These are phyloP conservation scores for Phodopus roborovskii DNA, from an alignment of 2,113 vertebrate genomes.

Conservation along the genomic window DNA sequence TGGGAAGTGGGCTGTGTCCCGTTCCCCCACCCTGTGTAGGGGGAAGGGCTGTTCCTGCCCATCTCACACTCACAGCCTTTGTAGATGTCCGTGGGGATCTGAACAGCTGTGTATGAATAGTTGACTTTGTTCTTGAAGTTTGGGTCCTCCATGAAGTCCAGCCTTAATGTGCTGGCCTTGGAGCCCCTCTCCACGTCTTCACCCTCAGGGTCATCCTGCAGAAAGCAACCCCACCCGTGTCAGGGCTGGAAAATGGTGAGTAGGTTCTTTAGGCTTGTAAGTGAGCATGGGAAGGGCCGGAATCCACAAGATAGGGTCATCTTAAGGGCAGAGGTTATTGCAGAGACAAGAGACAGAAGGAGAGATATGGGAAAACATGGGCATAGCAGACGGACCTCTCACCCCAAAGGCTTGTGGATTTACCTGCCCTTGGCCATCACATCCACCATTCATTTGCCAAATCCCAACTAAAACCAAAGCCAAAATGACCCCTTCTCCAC, in stretches of 20 bases:
- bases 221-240: conserved; percentile 38
- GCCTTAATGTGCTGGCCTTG: conserved; percentile 90
- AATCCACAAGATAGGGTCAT: background rate
- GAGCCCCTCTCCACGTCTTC: conserved; percentile 91
- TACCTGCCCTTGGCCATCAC: background rate
- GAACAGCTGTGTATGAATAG: conserved; percentile 96
- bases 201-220: conserved; percentile 92
- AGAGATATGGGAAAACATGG: background rate
- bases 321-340: background rate
- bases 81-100: conserved; percentile 99
- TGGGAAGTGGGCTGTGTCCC: background rate
- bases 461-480: conserved; percentile 21
- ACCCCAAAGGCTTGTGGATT: background rate
- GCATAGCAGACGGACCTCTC: background rate
- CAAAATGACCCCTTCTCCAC: conserved; percentile 14
- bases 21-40: rapidly evolving
- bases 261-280: background rate
- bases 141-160: conserved; percentile 95
- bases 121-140: conserved; percentile 99
- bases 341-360: conserved; percentile 2
- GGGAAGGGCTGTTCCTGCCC: rapidly evolving
- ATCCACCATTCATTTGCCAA: background rate
- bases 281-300: background rate
- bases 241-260: background rate
- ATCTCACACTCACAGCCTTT: conserved; percentile 96